Base-by-base conservation (phyloP, 2,113 vertebrate species). In the Tylochromis polylepis region DNA sequence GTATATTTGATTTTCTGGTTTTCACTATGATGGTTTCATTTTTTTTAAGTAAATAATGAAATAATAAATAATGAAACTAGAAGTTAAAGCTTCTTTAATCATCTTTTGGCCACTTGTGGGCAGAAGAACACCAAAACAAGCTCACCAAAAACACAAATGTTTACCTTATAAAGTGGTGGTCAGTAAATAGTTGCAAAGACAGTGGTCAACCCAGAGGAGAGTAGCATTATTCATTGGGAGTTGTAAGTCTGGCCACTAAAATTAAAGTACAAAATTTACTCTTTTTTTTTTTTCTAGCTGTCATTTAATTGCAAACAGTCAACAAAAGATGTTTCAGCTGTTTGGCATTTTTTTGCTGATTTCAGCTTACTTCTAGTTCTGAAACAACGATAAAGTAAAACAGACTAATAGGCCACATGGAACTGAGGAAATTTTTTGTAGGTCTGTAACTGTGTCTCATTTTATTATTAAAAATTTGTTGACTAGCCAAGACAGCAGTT, bases 1-100 rank as follows among this genome's bases (percentile, higher is more conserved):
- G 11, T 22, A 18, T 15, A 15, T 60, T 36, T 72, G 11, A 1
- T 38, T 55, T 41, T 31, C 8, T 53, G 20, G 14, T 36, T 82
- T 82, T 36, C 43, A 51, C 72, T 31, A 27, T 70, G 43, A 75
- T 51, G 22, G 27, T 34, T 49, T 75, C 72, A 51, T 77, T 77
- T 75, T 72, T 22, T 43, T 16, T 0, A 29, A 59, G 79, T 41
- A 43, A 65, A 38, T 22, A 38, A 38, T 38, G 31, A n/a, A 65
- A 65, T 38, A 65, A 65, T 65, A 65, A 65, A 81, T 46, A n/a
- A n/a, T 46, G 8, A 59, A 81, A 31, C 56, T 43, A 15, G 11
- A 41, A 5, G 4, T 38, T 41, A 20, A 75, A 20, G 70, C 4
- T 75, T 70, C 8, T 70, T 75, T 75, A 75, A 49, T 49, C 24